phyloP scores from a whole-genome alignment of 2,113 vertebrate genomes.

The Acrocephalus kingi region DNA sequence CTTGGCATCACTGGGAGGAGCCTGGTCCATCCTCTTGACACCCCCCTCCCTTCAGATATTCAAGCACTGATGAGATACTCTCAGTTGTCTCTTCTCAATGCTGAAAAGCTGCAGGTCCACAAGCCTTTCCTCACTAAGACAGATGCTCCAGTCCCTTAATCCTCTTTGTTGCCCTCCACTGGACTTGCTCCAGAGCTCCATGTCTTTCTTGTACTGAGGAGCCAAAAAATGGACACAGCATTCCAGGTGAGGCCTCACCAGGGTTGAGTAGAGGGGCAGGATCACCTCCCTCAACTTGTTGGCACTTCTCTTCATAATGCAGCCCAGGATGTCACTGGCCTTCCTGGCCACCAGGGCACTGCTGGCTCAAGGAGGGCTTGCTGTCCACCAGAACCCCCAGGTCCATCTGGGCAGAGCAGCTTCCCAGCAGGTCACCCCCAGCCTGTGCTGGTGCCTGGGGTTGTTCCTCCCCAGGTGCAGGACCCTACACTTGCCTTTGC shows the following conservation, averaged over 20 bases:
- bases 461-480: no score
- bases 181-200: neutral
- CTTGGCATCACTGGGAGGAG: neutral
- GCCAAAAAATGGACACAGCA: no score
- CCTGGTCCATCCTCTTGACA: neutral
- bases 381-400: no score
- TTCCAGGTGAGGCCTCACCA: neutral
- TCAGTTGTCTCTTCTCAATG: neutral
- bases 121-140: neutral
- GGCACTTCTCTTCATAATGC: neutral
- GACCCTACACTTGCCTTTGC: neutral
- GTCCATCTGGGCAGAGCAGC: neutral
- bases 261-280: neutral
- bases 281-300: neutral
- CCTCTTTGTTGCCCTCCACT: neutral
- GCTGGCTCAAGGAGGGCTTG: no score
- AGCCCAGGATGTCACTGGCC: neutral
- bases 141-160: neutral
- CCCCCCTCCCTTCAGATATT: neutral
- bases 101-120: neutral
- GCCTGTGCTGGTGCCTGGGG: neutral
- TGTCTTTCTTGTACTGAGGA: neutral
- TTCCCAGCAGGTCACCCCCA: neutral
- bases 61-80: neutral
- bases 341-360: no score